Percentiles rank a stretch among this genome's conserved stretches.
Evolutionary conservation across 2,113 vertebrate species (phyloP).

Genomic region (Cyrtonyx montezumae): DNA sequence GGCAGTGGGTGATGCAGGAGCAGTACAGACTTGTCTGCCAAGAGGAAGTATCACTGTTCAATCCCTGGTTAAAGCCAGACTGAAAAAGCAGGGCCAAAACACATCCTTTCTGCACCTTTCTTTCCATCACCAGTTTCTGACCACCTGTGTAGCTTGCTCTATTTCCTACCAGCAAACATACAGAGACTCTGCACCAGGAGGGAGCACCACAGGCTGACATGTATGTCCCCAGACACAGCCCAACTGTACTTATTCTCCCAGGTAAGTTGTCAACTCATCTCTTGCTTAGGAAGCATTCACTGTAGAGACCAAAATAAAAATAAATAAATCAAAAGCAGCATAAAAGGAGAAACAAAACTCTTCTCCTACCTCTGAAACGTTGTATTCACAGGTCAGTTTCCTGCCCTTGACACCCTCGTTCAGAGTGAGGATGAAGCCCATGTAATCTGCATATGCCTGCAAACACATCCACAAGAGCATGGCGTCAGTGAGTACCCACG

Average conservation of each 20-base stretch:
- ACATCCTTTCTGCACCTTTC: background rate
- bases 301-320: background rate
- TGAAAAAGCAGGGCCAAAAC: background rate
- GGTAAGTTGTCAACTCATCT: background rate
- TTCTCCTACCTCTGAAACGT: slow-evolving; percentile 88
- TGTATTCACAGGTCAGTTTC: slow-evolving; percentile 90
- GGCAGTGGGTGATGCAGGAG: background rate
- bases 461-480: background rate
- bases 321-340: background rate
- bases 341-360: background rate
- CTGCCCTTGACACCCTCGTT: slow-evolving; percentile 94
- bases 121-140: background rate
- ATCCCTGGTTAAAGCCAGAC: background rate
- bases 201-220: background rate
- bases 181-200: background rate
- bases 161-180: background rate
- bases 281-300: background rate
- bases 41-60: background rate
- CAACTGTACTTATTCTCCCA: background rate
- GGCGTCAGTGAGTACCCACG: background rate
- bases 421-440: slow-evolving; percentile 92
- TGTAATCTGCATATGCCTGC: slow-evolving; percentile 95
- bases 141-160: background rate
- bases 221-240: background rate
- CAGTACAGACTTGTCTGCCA: background rate